Percentiles rank a stretch among this genome's conserved stretches.
phyloP scores from a whole-genome alignment of 2,113 vertebrate genomes.

The Thunnus maccoyii region DNA sequence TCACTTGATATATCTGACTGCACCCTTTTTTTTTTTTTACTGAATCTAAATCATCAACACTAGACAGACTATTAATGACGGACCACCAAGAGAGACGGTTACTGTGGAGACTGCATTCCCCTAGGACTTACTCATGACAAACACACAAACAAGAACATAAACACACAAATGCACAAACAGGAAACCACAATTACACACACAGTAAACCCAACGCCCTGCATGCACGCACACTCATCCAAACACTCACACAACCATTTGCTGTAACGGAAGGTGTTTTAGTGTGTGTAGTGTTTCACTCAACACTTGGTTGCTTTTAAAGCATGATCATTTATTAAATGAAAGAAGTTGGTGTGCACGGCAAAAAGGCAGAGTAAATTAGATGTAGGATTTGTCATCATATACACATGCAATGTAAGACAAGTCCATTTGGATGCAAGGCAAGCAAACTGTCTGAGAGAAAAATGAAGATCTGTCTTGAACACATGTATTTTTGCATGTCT shows the following conservation, averaged over 20 bases:
- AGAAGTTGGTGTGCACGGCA: constrained; percentile 64
- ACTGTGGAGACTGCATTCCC: constrained; percentile 78
- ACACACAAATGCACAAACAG: constrained; percentile 48
- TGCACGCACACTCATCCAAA: constrained; percentile 18
- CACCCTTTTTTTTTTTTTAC: constrained; percentile 17
- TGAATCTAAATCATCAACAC: constrained; percentile 71
- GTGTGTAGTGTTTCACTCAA: constrained; percentile 42
- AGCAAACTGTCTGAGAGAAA: constrained; percentile 79
- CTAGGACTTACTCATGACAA: constrained; percentile 68
- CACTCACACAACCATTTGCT: constrained; percentile 12
- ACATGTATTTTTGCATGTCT: constrained; percentile 24
- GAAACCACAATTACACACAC: constrained; percentile 39
- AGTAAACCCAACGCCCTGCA: constrained; percentile 25
- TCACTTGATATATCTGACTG: constrained; percentile 62
- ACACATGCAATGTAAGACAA: constrained; percentile 64
- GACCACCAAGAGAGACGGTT: constrained; percentile 78
- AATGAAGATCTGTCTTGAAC: constrained; percentile 69
- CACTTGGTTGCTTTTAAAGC: constrained; percentile 62
- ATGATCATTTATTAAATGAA: constrained; percentile 75
- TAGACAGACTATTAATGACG: constrained; percentile 79
- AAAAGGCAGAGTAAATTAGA: constrained; percentile 75
- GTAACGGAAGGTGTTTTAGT: constrained; percentile 29
- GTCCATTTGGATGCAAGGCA: constrained; percentile 75
- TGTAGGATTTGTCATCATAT: constrained; percentile 79
- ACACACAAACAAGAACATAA: constrained; percentile 70